These are phyloP conservation scores for Stenodera caucasica DNA, from an alignment of 2,888 invertebrate genomes.

Conservation along the genomic window DNA sequence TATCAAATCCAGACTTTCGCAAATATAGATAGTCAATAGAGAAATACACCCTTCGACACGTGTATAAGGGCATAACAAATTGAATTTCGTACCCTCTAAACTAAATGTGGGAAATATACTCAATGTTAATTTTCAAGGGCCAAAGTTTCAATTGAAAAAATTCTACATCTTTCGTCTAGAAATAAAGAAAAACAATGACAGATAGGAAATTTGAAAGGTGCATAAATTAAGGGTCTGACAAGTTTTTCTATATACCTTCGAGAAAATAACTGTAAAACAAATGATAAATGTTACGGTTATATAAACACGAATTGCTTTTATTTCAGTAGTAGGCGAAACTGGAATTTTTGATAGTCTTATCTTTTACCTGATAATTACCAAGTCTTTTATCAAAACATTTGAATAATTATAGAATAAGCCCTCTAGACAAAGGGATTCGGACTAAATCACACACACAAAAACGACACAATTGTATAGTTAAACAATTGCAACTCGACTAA, in stretches of 20 bases:
- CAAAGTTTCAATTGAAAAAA: background rate
- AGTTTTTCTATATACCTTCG: slow-evolving; percentile 22
- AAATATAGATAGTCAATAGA: too few species aligned
- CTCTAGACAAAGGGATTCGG: too few species aligned
- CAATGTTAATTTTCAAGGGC: background rate
- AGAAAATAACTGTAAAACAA: slow-evolving; percentile 21
- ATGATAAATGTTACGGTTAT: slow-evolving; percentile 25
- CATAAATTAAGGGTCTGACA: slow-evolving; percentile 27
- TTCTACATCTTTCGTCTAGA: background rate
- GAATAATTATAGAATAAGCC: too few species aligned
- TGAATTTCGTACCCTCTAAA: slow-evolving; percentile 23
- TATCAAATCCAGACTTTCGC: background rate
- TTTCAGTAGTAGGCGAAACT: slow-evolving; percentile 10
- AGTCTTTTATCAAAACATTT: background rate
- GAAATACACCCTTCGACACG: slow-evolving; percentile 17
- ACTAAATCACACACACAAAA: too few species aligned
- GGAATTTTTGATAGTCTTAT: background rate
- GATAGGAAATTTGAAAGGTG: too few species aligned
- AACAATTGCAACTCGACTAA: too few species aligned
- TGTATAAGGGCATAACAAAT: slow-evolving; percentile 27
- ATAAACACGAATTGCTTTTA: slow-evolving; percentile 28
- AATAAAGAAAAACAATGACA: background rate
- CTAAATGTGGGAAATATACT: background rate
- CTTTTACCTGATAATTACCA: background rate
- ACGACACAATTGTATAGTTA: too few species aligned